Evolutionary conservation across 2,888 invertebrate species (phyloP).

Genomic region (Papilio elwesi): DNA sequence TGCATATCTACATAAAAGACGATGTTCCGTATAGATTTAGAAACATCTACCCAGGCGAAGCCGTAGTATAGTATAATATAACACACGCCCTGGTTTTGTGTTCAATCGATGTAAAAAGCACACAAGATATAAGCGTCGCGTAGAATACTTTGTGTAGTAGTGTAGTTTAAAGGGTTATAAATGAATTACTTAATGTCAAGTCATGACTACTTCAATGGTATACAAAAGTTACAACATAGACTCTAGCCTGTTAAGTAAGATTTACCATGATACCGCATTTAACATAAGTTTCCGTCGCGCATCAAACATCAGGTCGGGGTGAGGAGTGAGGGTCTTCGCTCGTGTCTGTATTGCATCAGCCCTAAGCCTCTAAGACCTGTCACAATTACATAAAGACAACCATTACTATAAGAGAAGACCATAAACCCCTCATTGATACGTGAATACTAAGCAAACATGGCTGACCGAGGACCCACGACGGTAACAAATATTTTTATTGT

Average conservation of each 20-base stretch:
- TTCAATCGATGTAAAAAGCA: too few species aligned
- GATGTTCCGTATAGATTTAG: too few species aligned
- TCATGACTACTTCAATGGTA: not conserved
- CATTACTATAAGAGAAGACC: not conserved
- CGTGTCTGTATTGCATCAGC: slow-evolving; percentile 6
- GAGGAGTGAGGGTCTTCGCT: not conserved
- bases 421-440: slow-evolving; percentile 22
- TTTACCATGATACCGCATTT: not conserved
- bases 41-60: too few species aligned
- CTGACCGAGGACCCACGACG: slow-evolving; percentile 5
- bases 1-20: too few species aligned
- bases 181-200: slow-evolving; percentile 10
- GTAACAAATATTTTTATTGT: slow-evolving; percentile 43
- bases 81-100: too few species aligned
- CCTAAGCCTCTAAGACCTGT: slow-evolving; percentile 33
- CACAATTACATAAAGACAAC: slow-evolving; percentile 31
- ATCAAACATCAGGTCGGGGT: too few species aligned
- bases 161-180: not conserved
- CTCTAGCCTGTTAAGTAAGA: slow-evolving; percentile 1
- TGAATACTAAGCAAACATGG: slow-evolving; percentile 37
- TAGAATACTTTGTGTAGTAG: not conserved
- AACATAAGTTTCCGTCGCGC: not conserved
- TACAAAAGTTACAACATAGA: not conserved
- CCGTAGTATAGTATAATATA: too few species aligned
- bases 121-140: not conserved